These are phyloP conservation scores for Sylvilagus floridanus DNA, from an alignment of 2,797 vertebrate genomes.

Conservation along the genomic window DNA sequence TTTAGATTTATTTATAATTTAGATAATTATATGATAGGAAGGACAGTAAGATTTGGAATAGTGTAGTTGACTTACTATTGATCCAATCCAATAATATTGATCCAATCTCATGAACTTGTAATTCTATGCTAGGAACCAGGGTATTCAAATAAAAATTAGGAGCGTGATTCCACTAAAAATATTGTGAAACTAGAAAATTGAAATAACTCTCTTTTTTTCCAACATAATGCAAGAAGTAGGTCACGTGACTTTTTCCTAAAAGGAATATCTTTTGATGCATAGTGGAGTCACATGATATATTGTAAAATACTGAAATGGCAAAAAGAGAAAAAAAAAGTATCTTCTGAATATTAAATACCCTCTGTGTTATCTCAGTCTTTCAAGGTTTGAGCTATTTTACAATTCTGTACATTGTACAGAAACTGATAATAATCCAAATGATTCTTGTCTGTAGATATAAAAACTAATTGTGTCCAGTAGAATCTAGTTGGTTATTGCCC, in stretches of 20 bases:
- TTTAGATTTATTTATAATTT: neutral
- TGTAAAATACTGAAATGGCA: too few species aligned
- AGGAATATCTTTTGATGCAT: neutral
- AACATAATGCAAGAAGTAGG: neutral
- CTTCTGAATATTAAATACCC: neutral
- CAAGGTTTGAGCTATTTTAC: neutral
- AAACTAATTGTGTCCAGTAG: neutral
- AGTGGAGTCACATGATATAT: too few species aligned
- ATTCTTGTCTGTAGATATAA: neutral
- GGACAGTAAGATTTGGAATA: neutral
- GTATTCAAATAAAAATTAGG: neutral
- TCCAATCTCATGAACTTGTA: neutral
- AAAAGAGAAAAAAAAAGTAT: neutral
- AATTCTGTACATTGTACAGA: neutral
- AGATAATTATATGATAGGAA: neutral
- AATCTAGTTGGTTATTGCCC: neutral
- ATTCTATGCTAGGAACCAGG: neutral
- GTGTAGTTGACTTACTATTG: neutral
- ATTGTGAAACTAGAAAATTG: neutral
- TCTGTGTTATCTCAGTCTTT: neutral
- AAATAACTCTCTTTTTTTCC: neutral
- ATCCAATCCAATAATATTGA: neutral
- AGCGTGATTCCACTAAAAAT: neutral
- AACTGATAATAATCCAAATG: neutral
- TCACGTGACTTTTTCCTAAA: neutral